Base-by-base conservation (phyloP, 2,113 vertebrate genomes). In the Setophaga kirtlandii region DNA sequence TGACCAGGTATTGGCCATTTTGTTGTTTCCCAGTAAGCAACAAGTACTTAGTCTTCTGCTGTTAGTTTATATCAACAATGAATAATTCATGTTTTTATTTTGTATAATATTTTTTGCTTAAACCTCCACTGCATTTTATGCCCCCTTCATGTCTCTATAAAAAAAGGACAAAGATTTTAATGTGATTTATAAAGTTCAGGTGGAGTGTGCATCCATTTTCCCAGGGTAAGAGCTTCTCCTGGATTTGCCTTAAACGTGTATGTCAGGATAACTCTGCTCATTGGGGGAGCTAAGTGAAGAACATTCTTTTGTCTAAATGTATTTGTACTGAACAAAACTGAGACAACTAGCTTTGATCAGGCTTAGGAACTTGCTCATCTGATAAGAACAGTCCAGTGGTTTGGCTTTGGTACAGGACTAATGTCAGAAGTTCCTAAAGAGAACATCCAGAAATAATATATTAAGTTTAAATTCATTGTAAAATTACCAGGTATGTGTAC, bases 361-460 rank as follows among this genome's bases (percentile, higher is more conserved):
- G 6, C 24, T 81, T 50, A 83, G 22, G 16, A 35, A 41, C 47
- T 42, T 50, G 20, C 13, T 64, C 9, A 56, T 77, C 9, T 1
- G 0, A 11, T n/a, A 59, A 42, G 17, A 81, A 33, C 2, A 50
- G 35, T 18, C 11, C 10, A 65, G 0, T 14, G 11, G 2, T 70
- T 79, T 86, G 33, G 5, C 35, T 82, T 78, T 63, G 21, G 30
- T 11, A 46, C 5, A 74, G 18, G 15, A 42, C 46, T 53, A 50
- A 62, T 42, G 20, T n/a, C 60, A 65, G 41, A 41, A 90, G 14
- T 35, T 47, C 31, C 37, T 42, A 9, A 78, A 70, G 30, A 24
- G 14, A 83, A 47, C 16, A 44, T 56, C 41, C 23, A 73, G 35
- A 92, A 74, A 37, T 35, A 70, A 58, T 49, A 62, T 3, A 18